Base-by-base conservation (phyloP, 2,888 invertebrate species). In the Ophraella communa region DNA sequence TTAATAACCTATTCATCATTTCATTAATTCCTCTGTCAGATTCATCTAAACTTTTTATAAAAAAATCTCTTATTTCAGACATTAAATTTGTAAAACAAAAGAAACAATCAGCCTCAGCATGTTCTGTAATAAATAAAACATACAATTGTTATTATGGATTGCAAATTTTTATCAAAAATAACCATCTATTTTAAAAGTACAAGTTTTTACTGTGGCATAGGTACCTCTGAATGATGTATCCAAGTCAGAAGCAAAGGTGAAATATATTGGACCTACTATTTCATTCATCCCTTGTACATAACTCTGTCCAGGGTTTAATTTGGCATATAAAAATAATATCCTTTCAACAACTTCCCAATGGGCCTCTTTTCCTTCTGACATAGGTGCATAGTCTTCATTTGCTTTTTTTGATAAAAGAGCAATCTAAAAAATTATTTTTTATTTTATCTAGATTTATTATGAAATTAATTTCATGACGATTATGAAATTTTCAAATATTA, bases 221-320 rank as follows among this genome's bases (percentile, higher is more conserved):
- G 4, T 80, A 95, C 95, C 89, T 85, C 93, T 87, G 85, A 89
- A 94, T 55, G 89, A 87, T 24, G 85, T 80, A 80, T 95, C 89
- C 0, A 93, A 88, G 84, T 98, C 96, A 20, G 91, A 92, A 5
- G 98, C 98, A 82, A 99, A 95, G 0, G 95, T 92, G 82, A 97
- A 96, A 84, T 99, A 99, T 76, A 99, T 95, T 5, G 98, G 98
- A 0, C 98, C 99, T 47, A 99, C 91, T 74, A 99, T 96, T 84
- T 99, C 99, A 84, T 99, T 99, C 98, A 99, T 99, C 58, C 99
- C 99, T 84, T 98, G 94, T 0, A 95, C 95, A 79, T 95, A 94
- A 10, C 96, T 92, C 79, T 98, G 96, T 0, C 98, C 98, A 0
- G 98, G 96, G 85, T 99, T 99, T 11, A 98, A 86, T 84, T 99